Base-by-base conservation (phyloP, 1,140 invertebrate genomes). In the Solenopsis invicta region DNA sequence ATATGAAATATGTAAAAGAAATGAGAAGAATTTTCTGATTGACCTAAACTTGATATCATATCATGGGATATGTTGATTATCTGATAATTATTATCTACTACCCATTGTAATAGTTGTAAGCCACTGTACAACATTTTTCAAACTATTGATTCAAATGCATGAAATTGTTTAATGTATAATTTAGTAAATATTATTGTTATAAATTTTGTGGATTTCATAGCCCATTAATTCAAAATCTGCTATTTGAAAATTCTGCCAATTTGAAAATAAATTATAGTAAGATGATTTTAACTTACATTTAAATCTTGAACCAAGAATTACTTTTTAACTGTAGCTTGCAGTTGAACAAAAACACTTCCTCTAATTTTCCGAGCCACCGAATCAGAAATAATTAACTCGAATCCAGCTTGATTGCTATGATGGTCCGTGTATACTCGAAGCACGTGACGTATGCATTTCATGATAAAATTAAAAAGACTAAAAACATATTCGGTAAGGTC, bases 321-420 rank as follows among this genome's bases (percentile, higher is more conserved):
- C 9, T 67, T 66, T 81, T 56, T n/a, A 72, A 56, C 18, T n/a
- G 1, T 41, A 10, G 9, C 34, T 24, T 56, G 10, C 50, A 34
- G 3, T 34, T 52, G 12, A 45, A 41, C 13, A 29, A 59, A 72
- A 29, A 59, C 21, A 6, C 12, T 82, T 82, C 24, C 24, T 37
- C 4, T 45, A 82, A 72, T 82, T 56, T 71, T 82, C 24, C 24
- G 41, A 59, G 24, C n/a, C n/a, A 4, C 8, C n/a, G 52, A 3
- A 82, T 59, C 67, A 59, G 66, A 45, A 72, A 54, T 82, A 82
- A 82, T 82, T 82, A 61, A 82, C 18, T 72, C 18, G 10, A 37
- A 24, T 45, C 16, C 5, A n/a, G 13, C 37, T 82, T 59, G 24
- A 82, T 72, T 72, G 21, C 8, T 8, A 12, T 72, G 18, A 82